Percentiles rank a stretch among this genome's conserved stretches.
phyloP scores from a whole-genome alignment of 2,797 vertebrate genomes.

The Spheniscus humboldti region DNA sequence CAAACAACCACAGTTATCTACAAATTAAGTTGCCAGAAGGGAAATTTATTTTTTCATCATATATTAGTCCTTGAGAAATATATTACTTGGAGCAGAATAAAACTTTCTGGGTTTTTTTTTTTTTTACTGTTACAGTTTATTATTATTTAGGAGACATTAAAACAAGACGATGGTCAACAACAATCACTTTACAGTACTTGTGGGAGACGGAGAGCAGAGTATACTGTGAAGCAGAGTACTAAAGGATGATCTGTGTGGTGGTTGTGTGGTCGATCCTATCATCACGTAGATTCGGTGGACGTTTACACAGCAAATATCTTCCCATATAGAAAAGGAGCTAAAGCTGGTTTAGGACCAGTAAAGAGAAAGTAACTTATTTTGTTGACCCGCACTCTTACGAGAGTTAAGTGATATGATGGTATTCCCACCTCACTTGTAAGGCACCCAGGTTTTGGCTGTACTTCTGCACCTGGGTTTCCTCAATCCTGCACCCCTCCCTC shows the following conservation, averaged over 20 bases:
- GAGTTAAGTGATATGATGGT: background rate
- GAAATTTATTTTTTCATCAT: constrained; percentile 64
- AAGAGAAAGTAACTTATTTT: background rate
- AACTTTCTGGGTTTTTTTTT: background rate
- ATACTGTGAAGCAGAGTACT: background rate
- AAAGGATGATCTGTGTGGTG: background rate
- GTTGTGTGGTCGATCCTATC: background rate
- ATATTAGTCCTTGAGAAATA: constrained; percentile 56
- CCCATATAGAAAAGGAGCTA: background rate
- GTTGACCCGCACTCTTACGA: background rate
- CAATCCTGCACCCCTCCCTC: background rate
- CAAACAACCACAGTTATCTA: constrained; percentile 57
- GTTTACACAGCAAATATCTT: background rate
- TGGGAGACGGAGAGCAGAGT: background rate
- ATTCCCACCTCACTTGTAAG: background rate
- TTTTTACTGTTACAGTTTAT: constrained; percentile 37
- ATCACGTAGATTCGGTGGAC: background rate
- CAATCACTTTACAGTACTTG: constrained; percentile 39
- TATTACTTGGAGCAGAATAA: constrained; percentile 36
- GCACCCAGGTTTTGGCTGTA: background rate
- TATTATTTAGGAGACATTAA: constrained; percentile 66
- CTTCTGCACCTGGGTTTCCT: background rate
- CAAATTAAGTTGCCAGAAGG: constrained; percentile 72
- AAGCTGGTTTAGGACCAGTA: background rate
- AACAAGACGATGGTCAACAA: constrained; percentile 61